Evolutionary conservation across 2,888 invertebrate genomes (phyloP), one percentile per base, ranked within the genome.

Genomic region (Poecilus cupreus): DNA sequence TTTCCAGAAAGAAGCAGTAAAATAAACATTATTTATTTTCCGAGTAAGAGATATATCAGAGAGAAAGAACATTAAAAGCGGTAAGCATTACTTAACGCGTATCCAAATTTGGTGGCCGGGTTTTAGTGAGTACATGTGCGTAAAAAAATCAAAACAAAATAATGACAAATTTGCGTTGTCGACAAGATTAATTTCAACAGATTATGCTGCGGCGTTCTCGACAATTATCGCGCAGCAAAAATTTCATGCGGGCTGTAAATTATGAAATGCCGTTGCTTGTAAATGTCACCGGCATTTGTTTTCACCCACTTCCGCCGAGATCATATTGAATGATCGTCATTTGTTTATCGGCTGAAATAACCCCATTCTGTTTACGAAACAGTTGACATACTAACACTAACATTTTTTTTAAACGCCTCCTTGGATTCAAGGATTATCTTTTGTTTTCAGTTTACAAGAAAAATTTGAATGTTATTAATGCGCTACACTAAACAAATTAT

Each of bases 251-350:
- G 32, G 32, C 8, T 32, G 32, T 32, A 32, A 32, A 32, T 32
- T 32, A 32, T 32, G 32, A 32, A 32, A 32, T 32, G 32, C 32
- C 32, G 32, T 22, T 16, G 18, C 20, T 22, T 6, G 22, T 54
- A 20, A 51, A 51, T 20, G 54, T 54, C 54, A 54, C 54, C 22
- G 22, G 54, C 54, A 54, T 54, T 54, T 54, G 54, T 54, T 54
- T 54, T 54, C 46, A 46, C 46, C 46, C 20, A 54, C 22, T 54
- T 54, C 54, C 54, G 54, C 6, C 54, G 11, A 32, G 32, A 32
- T 32, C 32, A 32, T 32, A 32, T 3, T 32, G 32, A 32, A 20
- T 11, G 54, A 20, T 54, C 11, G 16, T 49, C 22, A 54, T 54
- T 54, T 54, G 54, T 54, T 54, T 54, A 20, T 54, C 8, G 10